Conservation (phyloP, 2,888 invertebrate genomes). For the Synergus umbraculus region DNA sequence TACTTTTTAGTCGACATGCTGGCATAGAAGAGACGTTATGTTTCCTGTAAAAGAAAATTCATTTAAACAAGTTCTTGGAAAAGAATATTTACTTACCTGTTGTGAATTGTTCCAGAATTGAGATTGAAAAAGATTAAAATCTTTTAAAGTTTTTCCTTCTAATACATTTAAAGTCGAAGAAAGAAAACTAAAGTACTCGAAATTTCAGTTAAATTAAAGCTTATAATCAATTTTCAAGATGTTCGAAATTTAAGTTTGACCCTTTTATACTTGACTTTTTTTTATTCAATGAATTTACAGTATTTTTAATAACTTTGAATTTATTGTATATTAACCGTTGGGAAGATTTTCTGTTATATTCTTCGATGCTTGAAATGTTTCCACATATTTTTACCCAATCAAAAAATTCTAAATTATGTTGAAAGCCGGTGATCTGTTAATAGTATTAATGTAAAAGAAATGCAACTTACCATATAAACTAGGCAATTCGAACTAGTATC, state of each 20-base stretch:
- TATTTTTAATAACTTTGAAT: too few species aligned
- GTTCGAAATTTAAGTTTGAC: neutral
- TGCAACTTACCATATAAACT: neutral
- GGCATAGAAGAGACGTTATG: neutral
- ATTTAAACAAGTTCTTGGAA: neutral
- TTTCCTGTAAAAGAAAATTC: conserved; percentile 37
- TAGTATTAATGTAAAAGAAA: neutral
- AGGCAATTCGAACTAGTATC: neutral
- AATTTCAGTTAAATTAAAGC: neutral
- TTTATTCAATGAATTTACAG: too few species aligned
- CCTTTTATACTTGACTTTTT: too few species aligned
- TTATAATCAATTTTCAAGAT: too few species aligned
- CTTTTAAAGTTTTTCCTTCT: neutral
- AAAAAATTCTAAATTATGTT: too few species aligned
- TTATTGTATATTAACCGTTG: too few species aligned
- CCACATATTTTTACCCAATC: too few species aligned
- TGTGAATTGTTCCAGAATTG: neutral
- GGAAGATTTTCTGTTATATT: too few species aligned
- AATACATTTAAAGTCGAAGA: neutral
- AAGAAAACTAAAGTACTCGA: neutral
- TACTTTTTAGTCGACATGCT: neutral
- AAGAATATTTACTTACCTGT: conserved; percentile 22
- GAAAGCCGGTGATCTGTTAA: too few species aligned
- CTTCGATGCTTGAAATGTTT: too few species aligned
- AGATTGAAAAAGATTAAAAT: neutral